phyloP scores from a whole-genome alignment of 2,888 invertebrate genomes.

The Drosophila monieri region DNA sequence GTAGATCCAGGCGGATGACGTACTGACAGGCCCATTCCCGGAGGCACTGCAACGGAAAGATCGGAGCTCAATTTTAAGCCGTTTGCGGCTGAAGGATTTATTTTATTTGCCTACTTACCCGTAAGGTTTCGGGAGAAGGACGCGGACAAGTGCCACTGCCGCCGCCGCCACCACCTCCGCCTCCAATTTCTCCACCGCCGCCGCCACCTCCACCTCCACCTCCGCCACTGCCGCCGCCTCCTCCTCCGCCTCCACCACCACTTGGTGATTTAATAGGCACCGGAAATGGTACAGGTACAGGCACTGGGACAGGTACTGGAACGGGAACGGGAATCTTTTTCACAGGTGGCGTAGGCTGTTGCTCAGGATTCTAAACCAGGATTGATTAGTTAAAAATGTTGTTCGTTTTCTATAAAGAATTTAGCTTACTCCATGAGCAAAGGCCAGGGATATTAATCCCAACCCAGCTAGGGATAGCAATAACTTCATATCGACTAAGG shows the following conservation, averaged over 20 bases:
- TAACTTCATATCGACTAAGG: slow-evolving; percentile 37
- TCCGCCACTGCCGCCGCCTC: slow-evolving; percentile 1
- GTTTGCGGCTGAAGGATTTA: slow-evolving; percentile 11
- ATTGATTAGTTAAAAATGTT: not conserved
- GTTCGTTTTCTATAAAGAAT: too few relatives aligned
- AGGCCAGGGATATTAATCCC: slow-evolving; percentile 15
- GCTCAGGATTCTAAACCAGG: slow-evolving; percentile 3
- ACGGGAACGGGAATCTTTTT: slow-evolving; percentile 25
- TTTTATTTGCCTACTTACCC: slow-evolving; percentile 47
- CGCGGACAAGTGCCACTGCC: slow-evolving; percentile 47
- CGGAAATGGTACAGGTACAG: slow-evolving; percentile 35
- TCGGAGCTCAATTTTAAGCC: slow-evolving; percentile 8
- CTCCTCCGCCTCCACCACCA: not conserved
- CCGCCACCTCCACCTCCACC: not conserved
- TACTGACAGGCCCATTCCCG: slow-evolving; percentile 73
- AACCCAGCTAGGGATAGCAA: slow-evolving; percentile 27
- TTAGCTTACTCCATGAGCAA: slow-evolving; percentile 38
- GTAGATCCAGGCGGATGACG: slow-evolving; percentile 70
- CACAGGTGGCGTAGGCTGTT: slow-evolving; percentile 5
- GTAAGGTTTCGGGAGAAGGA: slow-evolving; percentile 58
- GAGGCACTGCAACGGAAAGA: slow-evolving; percentile 59
- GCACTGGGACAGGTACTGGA: slow-evolving; percentile 25
- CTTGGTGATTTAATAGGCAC: slow-evolving; percentile 1
- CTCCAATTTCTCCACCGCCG: not conserved
- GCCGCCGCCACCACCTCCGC: not conserved